Conservation (phyloP, 1,140 invertebrate species). For the Tetramorium alpestre region DNA sequence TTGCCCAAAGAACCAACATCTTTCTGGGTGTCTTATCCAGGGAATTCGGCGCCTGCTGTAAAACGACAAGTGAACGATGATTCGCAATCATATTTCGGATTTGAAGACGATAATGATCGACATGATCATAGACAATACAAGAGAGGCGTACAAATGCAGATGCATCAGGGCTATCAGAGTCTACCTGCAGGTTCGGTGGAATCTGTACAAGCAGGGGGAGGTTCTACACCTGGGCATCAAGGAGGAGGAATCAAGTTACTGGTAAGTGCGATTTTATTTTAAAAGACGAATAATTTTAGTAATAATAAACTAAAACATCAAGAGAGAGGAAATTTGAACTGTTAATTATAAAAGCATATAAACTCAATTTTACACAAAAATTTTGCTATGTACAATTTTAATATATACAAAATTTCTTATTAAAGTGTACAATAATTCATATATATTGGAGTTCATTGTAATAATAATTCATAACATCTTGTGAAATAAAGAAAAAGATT, state of each 20-base stretch:
- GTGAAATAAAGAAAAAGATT: neutral
- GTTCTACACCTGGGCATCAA: conserved; percentile 77
- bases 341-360: neutral
- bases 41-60: conserved; percentile 29
- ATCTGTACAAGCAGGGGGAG: conserved; percentile 81
- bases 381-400: neutral
- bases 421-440: neutral
- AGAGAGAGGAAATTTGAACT: neutral
- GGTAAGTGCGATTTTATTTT: conserved; percentile 74
- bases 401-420: neutral
- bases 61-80: conserved; percentile 74
- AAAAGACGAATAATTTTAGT: neutral
- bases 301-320: conserved; percentile 19
- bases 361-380: neutral
- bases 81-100: conserved; percentile 30
- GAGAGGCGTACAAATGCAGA: conserved; percentile 81
- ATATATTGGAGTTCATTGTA: neutral
- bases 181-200: conserved; percentile 82
- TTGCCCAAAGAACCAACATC: conserved; percentile 67
- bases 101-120: conserved; percentile 44
- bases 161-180: conserved; percentile 84
- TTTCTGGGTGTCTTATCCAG: conserved; percentile 76
- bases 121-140: conserved; percentile 56
- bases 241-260: conserved; percentile 82
- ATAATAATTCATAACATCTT: neutral